These are phyloP conservation scores for Ivindomyrus marchei DNA, from an alignment of 2,113 vertebrate species.

Conservation along the genomic window DNA sequence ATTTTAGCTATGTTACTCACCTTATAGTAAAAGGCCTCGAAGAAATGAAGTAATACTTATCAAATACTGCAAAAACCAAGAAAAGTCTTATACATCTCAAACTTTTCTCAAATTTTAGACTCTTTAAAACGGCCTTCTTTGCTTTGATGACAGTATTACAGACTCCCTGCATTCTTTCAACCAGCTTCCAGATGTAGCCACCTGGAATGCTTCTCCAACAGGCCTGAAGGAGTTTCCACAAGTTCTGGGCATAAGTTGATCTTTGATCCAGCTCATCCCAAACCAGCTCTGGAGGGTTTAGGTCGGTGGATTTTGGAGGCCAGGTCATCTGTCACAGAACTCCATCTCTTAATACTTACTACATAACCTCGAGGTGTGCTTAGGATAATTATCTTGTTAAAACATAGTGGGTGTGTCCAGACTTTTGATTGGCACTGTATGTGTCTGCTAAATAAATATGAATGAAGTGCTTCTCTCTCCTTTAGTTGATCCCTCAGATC, in stretches of 20 bases:
- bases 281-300: background rate
- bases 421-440: background rate
- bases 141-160: background rate
- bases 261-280: background rate
- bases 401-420: background rate
- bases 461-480: conserved; percentile 24
- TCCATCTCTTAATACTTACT: background rate
- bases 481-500: conserved; percentile 90
- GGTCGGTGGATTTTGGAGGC: background rate
- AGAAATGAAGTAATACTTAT: background rate
- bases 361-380: background rate
- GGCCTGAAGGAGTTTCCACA: background rate
- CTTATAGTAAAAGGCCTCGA: background rate
- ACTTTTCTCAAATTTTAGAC: background rate
- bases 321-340: background rate
- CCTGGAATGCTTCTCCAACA: background rate
- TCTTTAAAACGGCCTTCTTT: background rate
- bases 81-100: background rate
- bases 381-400: background rate
- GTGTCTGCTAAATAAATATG: background rate
- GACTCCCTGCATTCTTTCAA: background rate
- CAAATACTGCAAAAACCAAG: background rate
- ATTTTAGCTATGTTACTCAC: background rate
- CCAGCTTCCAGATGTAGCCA: background rate
- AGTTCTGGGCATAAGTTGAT: background rate